These are phyloP conservation scores for Falco novaeseelandiae DNA, from an alignment of 2,797 vertebrate species.

Conservation along the genomic window DNA sequence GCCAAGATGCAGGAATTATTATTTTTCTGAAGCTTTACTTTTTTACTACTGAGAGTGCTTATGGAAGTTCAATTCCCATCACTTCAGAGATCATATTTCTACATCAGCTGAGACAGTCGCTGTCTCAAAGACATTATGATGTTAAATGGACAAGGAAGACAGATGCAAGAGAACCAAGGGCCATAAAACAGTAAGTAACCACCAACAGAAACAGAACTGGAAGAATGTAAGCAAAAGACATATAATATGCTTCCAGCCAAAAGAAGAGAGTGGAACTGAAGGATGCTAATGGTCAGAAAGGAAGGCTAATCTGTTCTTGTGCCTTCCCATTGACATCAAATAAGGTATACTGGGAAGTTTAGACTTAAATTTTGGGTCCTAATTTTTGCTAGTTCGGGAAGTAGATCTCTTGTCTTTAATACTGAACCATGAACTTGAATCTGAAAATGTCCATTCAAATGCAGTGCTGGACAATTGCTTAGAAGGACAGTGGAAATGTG, in stretches of 20 bases:
- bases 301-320: not conserved
- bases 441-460: not conserved
- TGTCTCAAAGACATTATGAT: not conserved
- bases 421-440: not conserved
- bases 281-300: not conserved
- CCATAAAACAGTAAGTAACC: conserved; percentile 9
- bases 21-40: not conserved
- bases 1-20: not conserved
- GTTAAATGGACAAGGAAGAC: not conserved
- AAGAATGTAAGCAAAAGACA: not conserved
- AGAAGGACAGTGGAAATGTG: not conserved
- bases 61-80: not conserved
- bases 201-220: not conserved
- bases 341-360: not conserved
- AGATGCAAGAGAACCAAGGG: not conserved
- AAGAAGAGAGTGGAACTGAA: not conserved
- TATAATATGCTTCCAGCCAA: not conserved
- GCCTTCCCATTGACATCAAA: not conserved
- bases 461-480: not conserved
- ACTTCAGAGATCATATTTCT: not conserved
- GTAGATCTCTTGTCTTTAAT: not conserved
- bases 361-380: not conserved
- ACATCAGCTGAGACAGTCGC: not conserved
- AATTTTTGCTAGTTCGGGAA: not conserved
- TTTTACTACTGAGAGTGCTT: not conserved